Base-by-base conservation (phyloP, 2,888 invertebrate genomes). In the Julus scanicus region DNA sequence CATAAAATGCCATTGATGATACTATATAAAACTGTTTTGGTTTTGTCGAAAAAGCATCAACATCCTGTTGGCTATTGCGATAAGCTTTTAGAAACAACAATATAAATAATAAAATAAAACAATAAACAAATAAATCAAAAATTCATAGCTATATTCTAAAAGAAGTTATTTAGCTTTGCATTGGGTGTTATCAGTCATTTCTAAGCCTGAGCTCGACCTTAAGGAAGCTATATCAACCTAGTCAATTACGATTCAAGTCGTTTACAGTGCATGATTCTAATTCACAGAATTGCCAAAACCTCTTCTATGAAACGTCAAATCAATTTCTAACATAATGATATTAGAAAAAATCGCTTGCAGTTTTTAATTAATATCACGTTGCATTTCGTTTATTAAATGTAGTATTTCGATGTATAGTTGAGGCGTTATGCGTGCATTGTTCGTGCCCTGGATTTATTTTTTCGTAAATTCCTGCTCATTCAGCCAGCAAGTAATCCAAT, bases 401-500 rank as follows among this genome's bases (percentile, higher is more conserved):
- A n/a, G 6, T 2, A 2, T 80, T 80, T 13, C 20, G 53, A 15
- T 53, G 9, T n/a, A n/a, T 53, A 53, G 53, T 13, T 13, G 80
- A 37, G 1, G 37, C 80, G 63, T 15, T 80, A 29, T 11, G 80
- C 11, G 29, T 29, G 4, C 20, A 80, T 80, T 80, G 80, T 80
- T 80, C 80, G 37, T 80, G 80, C 37, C 29, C 9, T 11, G 80
- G 37, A 37, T 80, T 80, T 37, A 8, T n/a, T 37, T 80, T 80
- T 80, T 80, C 29, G 80, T 37, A 37, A 80, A 80, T 80, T 80
- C 80, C 80, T 37, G 80, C 80, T 80, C 80, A 37, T 80, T 80
- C 80, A 80, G 80, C 80, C 80, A 80, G 80, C 80, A 80, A 80
- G 80, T 80, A 80, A 80, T 80, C 80, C 80, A 80, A 80, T 80